phyloP scores from a whole-genome alignment of 1,140 invertebrate genomes.

The Drosophila varians region DNA sequence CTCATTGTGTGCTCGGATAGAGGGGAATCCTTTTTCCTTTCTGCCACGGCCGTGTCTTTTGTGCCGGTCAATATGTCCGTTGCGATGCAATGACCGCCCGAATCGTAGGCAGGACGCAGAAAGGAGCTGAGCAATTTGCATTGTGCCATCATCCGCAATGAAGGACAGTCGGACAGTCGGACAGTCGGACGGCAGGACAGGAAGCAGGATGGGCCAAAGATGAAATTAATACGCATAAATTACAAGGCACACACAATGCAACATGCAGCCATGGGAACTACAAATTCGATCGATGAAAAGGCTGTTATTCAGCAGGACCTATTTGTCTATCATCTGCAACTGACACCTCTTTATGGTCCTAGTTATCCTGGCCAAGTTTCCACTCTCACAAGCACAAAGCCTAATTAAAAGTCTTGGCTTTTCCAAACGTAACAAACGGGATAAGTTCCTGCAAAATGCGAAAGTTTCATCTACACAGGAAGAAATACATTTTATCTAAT shows the following conservation, averaged over 20 bases:
- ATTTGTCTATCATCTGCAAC: conserved; percentile 4
- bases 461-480: conserved; percentile 14
- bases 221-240: conserved; percentile 81
- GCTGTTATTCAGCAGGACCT: not conserved
- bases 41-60: conserved; percentile 60
- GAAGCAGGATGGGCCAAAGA: conserved; percentile 73
- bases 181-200: conserved; percentile 35
- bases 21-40: conserved; percentile 24
- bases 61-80: conserved; percentile 43
- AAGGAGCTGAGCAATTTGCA: conserved; percentile 46
- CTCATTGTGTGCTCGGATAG: conserved; percentile 52
- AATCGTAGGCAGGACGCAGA: conserved; percentile 12
- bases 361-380: conserved; percentile 3
- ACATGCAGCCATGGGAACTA: conserved; percentile 55
- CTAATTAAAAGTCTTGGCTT: conserved; percentile 41
- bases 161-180: not conserved
- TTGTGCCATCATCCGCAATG: conserved; percentile 33
- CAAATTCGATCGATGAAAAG: conserved; percentile 2
- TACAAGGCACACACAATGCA: conserved; percentile 52
- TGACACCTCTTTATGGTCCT: conserved; percentile 25
- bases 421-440: conserved; percentile 15
- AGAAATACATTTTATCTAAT: not conserved
- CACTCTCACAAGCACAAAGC: not conserved
- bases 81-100: conserved; percentile 50
- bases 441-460: conserved; percentile 19